Conservation (phyloP, 2,113 vertebrate species). For the human region GRCh38 chr2:85655501-85656000, state of each 20-base stretch:
- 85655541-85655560: not conserved
- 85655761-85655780: not conserved
- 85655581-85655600: not conserved
- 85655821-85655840: not conserved
- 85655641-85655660: not conserved
- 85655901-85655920: not conserved
- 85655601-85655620: not conserved
- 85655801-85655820: conserved; percentile 5
- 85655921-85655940: not conserved
- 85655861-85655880: not conserved
- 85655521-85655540: not conserved
- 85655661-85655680: not conserved
- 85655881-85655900: not conserved
- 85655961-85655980: not conserved
- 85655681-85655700: not conserved
- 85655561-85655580: not conserved
- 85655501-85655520: too few relatives aligned
- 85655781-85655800: not conserved
- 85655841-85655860: not conserved
- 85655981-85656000: not conserved
- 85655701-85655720: not conserved
- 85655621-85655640: not conserved
- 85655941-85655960: not conserved
- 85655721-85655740: not conserved
- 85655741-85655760: not conserved